Base-by-base conservation (phyloP, 2,888 invertebrate species). In the Eucriotettix oculatus region DNA sequence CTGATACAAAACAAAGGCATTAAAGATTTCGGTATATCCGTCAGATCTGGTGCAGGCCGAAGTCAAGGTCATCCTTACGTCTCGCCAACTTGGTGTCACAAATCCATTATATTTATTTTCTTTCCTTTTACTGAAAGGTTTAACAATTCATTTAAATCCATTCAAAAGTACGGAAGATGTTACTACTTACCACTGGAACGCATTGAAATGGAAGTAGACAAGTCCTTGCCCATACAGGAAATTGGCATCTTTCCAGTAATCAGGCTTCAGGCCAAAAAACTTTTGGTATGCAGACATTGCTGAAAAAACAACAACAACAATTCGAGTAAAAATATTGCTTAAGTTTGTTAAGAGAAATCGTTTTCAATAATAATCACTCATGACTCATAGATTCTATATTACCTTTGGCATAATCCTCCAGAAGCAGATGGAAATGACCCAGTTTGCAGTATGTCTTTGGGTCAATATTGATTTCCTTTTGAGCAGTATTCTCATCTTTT, bases 241-340 rank as follows among this genome's bases (percentile, higher is more conserved):
- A 14, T 87, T 79, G 1, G 91, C 84, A 75, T 97, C 90, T 73
- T 87, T 87, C 90, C 93, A 94, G 69, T 88, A 86, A 65, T 87
- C 87, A 10, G 80, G 79, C 69, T 87, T 85, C 42, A 88, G 75
- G 70, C 84, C 87, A 74, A 88, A 76, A 68, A 72, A 94, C 73
- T 91, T 92, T 76, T 98, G 96, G 76, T 98, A 99, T 3, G 98
- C 96, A 17, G 97, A 97, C 77, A 97, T 82, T 9, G 98, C 97
- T 97, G 76, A 56, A 80, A 81, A n/a, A n/a, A n/a, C n/a, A n/a
- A 68, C 66, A 70, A 67, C 68, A 65, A 62, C 16, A n/a, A 48
- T 14, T 48, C 5, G 14, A 48, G 9, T 48, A 48, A 2, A 14
- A 5, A 48, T n/a, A 48, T 48, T n/a, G n/a, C 48, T 14, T 14